Conservation (phyloP, 2,113 vertebrate genomes). For the Esox niger region DNA sequence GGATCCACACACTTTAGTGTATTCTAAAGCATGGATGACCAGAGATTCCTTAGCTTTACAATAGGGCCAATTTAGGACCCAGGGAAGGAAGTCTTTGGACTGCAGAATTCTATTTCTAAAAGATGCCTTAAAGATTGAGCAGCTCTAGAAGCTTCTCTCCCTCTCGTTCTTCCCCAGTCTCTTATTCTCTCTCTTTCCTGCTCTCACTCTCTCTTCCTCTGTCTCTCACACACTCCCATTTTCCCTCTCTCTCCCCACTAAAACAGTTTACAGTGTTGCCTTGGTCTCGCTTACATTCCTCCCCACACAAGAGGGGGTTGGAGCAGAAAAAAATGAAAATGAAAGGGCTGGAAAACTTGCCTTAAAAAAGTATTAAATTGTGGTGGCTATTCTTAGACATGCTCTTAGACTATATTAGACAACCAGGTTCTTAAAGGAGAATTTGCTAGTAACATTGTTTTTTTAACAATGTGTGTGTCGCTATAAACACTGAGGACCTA, state of each 20-base stretch:
- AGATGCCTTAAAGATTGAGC: conserved; percentile 17
- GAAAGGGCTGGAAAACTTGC: conserved; percentile 49
- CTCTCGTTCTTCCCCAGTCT: background rate
- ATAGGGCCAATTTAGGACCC: no score
- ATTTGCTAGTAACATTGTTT: background rate
- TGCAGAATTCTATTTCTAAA: conserved; percentile 7
- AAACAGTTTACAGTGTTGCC: conserved; percentile 46
- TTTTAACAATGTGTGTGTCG: conserved; percentile 9
- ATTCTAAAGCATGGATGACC: no score
- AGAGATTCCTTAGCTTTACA: background rate
- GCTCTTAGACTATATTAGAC: conserved; percentile 38
- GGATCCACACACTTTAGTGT: no score
- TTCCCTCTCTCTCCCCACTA: conserved; percentile 16
- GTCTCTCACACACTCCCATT: conserved; percentile 12
- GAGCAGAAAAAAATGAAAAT: conserved; percentile 37
- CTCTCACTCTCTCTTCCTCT: background rate
- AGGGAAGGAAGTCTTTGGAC: background rate
- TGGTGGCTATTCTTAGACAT: conserved; percentile 57
- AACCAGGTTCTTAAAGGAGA: conserved; percentile 16
- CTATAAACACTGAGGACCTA: no score
- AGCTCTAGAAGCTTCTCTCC: conserved; percentile 30
- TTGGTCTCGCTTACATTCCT: conserved; percentile 51
- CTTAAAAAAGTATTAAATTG: conserved; percentile 49
- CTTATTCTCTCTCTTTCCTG: conserved; percentile 10
- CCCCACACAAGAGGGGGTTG: conserved; percentile 13